phyloP scores from a whole-genome alignment of 1,140 invertebrate genomes.

The Grapholita molesta region DNA sequence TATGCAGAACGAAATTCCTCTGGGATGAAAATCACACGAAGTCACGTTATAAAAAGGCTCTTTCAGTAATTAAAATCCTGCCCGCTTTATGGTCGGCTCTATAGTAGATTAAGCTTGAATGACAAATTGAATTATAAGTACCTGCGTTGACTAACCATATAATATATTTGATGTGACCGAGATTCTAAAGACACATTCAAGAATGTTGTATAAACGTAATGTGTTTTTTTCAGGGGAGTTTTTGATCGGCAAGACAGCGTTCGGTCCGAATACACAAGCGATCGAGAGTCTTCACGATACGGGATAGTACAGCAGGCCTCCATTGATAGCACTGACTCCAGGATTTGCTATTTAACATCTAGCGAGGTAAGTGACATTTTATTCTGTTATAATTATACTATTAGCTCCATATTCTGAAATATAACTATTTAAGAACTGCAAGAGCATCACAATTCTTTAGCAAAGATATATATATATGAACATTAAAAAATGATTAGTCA shows the following conservation, averaged over 20 bases:
- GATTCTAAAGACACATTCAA: not conserved
- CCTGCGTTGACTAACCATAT: not conserved
- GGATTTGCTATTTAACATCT: slow-evolving; percentile 95
- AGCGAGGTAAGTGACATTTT: slow-evolving; percentile 89
- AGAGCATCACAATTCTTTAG: no score
- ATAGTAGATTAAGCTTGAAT: not conserved
- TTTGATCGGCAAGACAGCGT: slow-evolving; percentile 94
- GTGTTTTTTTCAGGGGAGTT: slow-evolving; percentile 82
- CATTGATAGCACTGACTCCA: slow-evolving; percentile 94
- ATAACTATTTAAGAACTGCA: no score
- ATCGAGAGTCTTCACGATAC: slow-evolving; percentile 89
- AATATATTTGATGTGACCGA: not conserved
- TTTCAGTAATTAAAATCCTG: slow-evolving; percentile 11
- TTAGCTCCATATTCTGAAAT: no score
- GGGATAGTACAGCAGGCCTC: slow-evolving; percentile 95
- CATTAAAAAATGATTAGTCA: no score
- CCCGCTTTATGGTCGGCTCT: not conserved
- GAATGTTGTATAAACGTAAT: not conserved
- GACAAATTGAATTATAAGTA: not conserved
- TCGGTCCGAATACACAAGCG: slow-evolving; percentile 93
- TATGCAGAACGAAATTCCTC: not conserved
- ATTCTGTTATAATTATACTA: no score
- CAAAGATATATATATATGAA: no score
- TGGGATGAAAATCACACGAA: not conserved
- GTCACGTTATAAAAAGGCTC: not conserved